Evolutionary conservation across 2,113 vertebrate species (phyloP).

Genomic region (Aptenodytes forsteri): DNA sequence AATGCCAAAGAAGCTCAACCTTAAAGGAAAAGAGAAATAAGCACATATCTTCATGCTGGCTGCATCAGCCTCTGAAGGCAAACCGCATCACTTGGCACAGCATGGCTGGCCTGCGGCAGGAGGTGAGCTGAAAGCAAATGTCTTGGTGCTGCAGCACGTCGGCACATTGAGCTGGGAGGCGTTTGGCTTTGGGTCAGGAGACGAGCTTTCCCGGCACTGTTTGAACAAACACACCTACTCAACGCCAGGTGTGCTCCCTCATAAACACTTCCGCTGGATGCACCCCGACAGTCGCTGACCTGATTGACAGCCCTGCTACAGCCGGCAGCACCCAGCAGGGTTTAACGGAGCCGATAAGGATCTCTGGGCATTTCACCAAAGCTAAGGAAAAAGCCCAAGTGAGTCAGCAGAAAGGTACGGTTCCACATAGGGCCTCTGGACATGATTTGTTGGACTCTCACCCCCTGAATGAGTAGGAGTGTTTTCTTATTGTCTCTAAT

Average conservation of each 20-base stretch:
- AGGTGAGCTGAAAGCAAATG: background rate
- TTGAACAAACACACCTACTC: conserved; percentile 1
- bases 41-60: fast-evolving
- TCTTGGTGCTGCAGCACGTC: background rate
- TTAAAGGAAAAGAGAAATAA: background rate
- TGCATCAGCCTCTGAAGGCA: background rate
- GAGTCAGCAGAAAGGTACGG: conserved; percentile 20
- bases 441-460: background rate
- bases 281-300: background rate
- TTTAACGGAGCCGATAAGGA: background rate
- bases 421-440: background rate
- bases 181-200: background rate
- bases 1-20: background rate
- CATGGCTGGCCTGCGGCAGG: background rate
- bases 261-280: background rate
- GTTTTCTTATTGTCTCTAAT: background rate
- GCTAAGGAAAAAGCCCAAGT: background rate
- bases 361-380: background rate
- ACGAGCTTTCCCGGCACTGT: background rate
- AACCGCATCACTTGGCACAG: fast-evolving
- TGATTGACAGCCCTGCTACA: background rate
- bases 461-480: background rate
- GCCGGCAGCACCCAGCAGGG: fast-evolving
- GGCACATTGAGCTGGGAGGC: background rate
- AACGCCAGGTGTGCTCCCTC: background rate